Evolutionary conservation across 2,113 vertebrate genomes (phyloP).

Genomic region (Muntiacus reevesi): DNA sequence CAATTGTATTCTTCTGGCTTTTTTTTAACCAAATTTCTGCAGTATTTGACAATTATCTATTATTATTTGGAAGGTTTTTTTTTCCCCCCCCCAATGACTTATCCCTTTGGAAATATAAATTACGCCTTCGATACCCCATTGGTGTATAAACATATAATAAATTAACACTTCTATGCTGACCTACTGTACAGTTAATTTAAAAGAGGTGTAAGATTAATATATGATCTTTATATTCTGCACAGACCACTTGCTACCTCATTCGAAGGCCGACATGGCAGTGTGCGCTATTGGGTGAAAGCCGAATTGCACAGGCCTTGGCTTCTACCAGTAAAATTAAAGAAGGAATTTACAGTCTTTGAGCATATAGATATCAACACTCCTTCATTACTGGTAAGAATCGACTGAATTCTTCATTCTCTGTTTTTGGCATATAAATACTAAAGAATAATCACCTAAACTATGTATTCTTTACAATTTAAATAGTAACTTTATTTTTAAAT

Average conservation of each 20-base stretch:
- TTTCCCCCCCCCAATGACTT: constrained; percentile 69
- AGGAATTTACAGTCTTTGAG: constrained; percentile 99
- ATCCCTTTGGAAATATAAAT: constrained; percentile 72
- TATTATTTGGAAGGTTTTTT: constrained; percentile 26
- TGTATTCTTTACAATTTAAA: constrained; percentile 27
- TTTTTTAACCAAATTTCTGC: constrained; percentile 66
- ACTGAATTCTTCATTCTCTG: constrained; percentile 75
- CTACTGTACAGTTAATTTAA: constrained; percentile 59
- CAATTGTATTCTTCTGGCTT: constrained; percentile 66
- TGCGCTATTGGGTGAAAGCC: constrained; percentile 99
- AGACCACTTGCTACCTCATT: constrained; percentile 99
- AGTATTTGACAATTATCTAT: constrained; percentile 40
- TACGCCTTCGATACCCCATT: background rate
- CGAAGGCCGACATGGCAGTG: constrained; percentile 99
- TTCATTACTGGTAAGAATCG: constrained; percentile 95
- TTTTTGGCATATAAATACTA: constrained; percentile 74
- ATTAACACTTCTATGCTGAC: constrained; percentile 64
- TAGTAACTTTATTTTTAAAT: constrained; percentile 53
- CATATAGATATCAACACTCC: constrained; percentile 99
- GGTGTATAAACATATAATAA: constrained; percentile 65
- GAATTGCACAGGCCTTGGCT: constrained; percentile 99
- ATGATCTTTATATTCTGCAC: constrained; percentile 80
- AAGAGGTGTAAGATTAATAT: constrained; percentile 75
- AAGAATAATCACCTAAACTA: constrained; percentile 64
- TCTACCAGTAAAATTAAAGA: constrained; percentile 99